Base-by-base conservation (phyloP, 2,113 vertebrate species). In the Lutjanus erythropterus region DNA sequence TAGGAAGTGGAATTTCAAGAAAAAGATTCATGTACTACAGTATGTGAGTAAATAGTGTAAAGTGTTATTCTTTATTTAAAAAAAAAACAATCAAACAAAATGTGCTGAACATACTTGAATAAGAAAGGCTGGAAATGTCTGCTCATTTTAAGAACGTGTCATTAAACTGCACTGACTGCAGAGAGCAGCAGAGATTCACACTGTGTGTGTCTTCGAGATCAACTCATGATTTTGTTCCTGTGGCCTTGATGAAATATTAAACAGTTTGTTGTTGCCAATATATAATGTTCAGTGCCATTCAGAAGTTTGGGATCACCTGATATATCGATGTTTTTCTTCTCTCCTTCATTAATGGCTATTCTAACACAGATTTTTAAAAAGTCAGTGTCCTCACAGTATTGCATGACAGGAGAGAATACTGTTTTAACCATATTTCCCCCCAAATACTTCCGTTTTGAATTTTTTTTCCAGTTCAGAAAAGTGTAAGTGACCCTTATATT, bases 101-200 rank as follows among this genome's bases (percentile, higher is more conserved):
- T 44, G 10, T 11, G 37, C 58, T 60, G 14, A 56, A n/a, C 19
- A 53, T 35, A 15, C 31, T 1, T 10, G 14, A 10, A 10, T 33
- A 46, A 35, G 21, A 72, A 2, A 23, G 4, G 5, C 5, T 27
- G 21, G 0, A 12, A 12, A 0, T 5, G 15, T 9, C 12, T 15
- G 6, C 9, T 61, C 1, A 23, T 15, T 19, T 68, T 33, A n/a
- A 50, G 5, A 55, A 21, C n/a, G 3, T 76, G 52, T 44, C 14
- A 39, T 72, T 5, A 11, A 6, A 25, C 31, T 16, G 1, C 7
- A 11, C 15, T 1, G 16, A 16, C 81, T 0, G 60, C 49, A 86
- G 91, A 74, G 86, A 31, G 82, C 80, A 77, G 84, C 75, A 91
- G 66, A 84, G 74, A 65, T 35, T 71, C 55, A 73, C 5, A 59